Percentiles rank a stretch among this genome's conserved stretches.
phyloP scores from a whole-genome alignment of 2,888 invertebrate species.

The Lasioglossum lativentre region DNA sequence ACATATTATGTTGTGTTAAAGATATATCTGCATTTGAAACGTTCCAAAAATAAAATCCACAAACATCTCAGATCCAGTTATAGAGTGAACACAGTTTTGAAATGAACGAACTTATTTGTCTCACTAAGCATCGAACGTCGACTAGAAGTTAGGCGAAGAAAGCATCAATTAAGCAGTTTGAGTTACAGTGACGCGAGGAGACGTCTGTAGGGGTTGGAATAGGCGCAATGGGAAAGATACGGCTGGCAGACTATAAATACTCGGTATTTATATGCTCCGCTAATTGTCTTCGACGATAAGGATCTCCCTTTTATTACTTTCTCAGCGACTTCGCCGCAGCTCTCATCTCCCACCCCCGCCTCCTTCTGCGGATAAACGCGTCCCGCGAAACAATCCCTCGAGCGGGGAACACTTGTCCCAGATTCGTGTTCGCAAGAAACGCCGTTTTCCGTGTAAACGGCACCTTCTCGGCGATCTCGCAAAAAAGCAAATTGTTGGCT shows the following conservation, averaged over 20 bases:
- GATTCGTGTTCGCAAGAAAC: conserved; percentile 22
- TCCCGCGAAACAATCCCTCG: conserved; percentile 40
- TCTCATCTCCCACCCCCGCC: conserved; percentile 10
- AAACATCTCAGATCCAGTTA: too few species aligned
- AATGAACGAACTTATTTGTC: neutral
- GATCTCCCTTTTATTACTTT: conserved; percentile 81
- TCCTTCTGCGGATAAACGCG: conserved; percentile 21
- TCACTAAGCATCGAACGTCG: neutral
- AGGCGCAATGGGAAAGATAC: conserved; percentile 75
- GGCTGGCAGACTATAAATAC: conserved; percentile 81
- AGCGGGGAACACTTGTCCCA: conserved; percentile 30
- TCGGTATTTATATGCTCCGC: conserved; percentile 82
- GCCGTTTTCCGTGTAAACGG: conserved; percentile 15
- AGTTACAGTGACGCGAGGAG: conserved; percentile 65
- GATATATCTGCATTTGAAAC: too few species aligned
- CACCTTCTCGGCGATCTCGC: conserved; percentile 9
- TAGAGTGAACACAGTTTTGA: neutral
- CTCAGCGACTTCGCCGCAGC: conserved; percentile 56
- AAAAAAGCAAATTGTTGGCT: conserved; percentile 31
- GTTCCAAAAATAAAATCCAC: too few species aligned
- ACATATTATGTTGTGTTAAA: too few species aligned
- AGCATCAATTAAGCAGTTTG: conserved; percentile 78
- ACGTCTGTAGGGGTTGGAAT: conserved; percentile 60
- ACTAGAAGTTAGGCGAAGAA: conserved; percentile 4
- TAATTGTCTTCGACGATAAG: conserved; percentile 83